Conservation (phyloP, 2,113 vertebrate genomes). For the Cyanistes caeruleus region DNA sequence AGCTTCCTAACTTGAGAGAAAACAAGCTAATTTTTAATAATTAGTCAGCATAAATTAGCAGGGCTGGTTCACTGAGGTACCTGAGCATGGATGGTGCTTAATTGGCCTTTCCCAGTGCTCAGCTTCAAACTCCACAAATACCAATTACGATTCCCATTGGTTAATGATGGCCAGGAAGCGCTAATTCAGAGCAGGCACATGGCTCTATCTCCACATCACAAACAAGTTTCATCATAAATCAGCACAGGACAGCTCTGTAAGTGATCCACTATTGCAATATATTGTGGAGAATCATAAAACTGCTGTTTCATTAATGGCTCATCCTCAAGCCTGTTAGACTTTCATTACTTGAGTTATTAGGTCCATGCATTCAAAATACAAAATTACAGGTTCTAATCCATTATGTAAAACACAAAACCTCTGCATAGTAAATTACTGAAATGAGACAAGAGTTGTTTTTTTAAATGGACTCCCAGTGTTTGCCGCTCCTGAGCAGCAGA, state of each 20-base stretch:
- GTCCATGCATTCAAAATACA: slow-evolving; percentile 69
- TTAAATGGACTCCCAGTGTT: slow-evolving; percentile 42
- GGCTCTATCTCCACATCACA: slow-evolving; percentile 21
- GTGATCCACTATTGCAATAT: slow-evolving; percentile 16
- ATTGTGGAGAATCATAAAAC: slow-evolving; percentile 53
- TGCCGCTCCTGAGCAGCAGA: slow-evolving; percentile 18
- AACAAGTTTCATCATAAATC: slow-evolving; percentile 62
- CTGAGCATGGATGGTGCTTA: not conserved
- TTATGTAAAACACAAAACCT: slow-evolving; percentile 71
- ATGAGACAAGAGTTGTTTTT: slow-evolving; percentile 58
- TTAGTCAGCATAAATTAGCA: not conserved
- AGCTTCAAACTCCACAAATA: not conserved
- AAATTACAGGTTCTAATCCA: slow-evolving; percentile 75
- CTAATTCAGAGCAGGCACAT: slow-evolving; percentile 46
- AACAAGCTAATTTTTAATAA: not conserved
- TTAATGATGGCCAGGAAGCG: slow-evolving; percentile 38
- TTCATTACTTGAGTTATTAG: slow-evolving; percentile 77
- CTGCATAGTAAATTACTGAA: slow-evolving; percentile 67
- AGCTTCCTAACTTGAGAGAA: not conserved
- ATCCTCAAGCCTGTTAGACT: slow-evolving; percentile 74
- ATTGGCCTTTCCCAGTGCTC: slow-evolving; percentile 9
- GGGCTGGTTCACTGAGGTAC: not conserved
- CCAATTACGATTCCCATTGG: not conserved
- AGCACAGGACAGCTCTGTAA: slow-evolving; percentile 37
- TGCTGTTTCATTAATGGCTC: slow-evolving; percentile 77